These are phyloP conservation scores for Ciconia maguari DNA, from an alignment of 2,113 vertebrate species.

Conservation along the genomic window DNA sequence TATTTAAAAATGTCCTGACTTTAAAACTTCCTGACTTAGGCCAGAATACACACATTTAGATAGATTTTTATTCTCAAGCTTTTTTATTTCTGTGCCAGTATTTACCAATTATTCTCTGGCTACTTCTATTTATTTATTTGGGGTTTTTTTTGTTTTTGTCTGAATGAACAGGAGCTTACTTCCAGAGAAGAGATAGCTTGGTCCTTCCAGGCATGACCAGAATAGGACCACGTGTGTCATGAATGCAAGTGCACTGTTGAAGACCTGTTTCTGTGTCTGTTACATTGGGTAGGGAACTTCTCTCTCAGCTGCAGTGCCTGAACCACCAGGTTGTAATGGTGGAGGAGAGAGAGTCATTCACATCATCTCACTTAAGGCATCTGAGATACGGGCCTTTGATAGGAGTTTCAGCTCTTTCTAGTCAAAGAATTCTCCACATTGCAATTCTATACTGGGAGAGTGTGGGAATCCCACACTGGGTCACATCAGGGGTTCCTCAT, in stretches of 20 bases:
- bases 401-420: neutral
- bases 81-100: neutral
- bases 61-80: neutral
- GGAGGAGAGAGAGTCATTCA: neutral
- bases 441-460: too few species aligned
- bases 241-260: neutral
- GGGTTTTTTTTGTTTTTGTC: neutral
- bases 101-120: neutral
- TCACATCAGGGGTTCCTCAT: neutral
- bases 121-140: neutral
- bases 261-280: neutral
- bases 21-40: neutral
- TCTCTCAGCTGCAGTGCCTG: neutral
- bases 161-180: neutral
- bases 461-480: neutral
- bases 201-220: neutral
- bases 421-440: neutral
- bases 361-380: neutral
- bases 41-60: neutral
- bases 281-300: too few species aligned
- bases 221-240: neutral
- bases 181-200: neutral
- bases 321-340: neutral
- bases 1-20: neutral
- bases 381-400: fast-evolving